Evolutionary conservation across 2,797 vertebrate genomes (phyloP).

Genomic region (Chelidonichthys spinosus): DNA sequence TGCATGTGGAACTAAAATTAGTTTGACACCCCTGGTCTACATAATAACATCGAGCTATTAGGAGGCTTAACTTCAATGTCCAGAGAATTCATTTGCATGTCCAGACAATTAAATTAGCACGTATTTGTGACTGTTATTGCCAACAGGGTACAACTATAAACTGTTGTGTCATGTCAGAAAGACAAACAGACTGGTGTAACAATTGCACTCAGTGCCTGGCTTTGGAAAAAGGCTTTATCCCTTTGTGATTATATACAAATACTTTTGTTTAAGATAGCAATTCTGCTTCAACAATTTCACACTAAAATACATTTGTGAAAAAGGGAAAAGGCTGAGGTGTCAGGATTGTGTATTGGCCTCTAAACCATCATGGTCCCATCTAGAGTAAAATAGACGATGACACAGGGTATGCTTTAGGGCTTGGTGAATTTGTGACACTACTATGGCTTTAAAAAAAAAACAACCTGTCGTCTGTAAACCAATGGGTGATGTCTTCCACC

Average conservation of each 20-base stretch:
- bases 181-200: constrained; percentile 8
- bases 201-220: not conserved
- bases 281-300: not conserved
- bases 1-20: too few relatives aligned
- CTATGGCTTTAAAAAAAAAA: too few relatives aligned
- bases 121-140: not conserved
- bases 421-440: too few relatives aligned
- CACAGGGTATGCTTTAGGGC: too few relatives aligned
- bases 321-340: not conserved
- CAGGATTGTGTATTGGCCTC: not conserved
- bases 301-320: not conserved
- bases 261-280: not conserved
- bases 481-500: too few relatives aligned
- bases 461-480: too few relatives aligned
- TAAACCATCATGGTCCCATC: not conserved
- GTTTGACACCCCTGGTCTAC: not conserved
- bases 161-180: constrained; percentile 11
- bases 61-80: not conserved
- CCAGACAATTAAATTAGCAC: constrained; percentile 6
- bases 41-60: not conserved
- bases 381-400: too few relatives aligned
- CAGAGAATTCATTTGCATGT: constrained; percentile 10
- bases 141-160: constrained; percentile 16
- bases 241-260: not conserved
- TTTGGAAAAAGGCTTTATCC: not conserved